Evolutionary conservation across 2,797 vertebrate genomes (phyloP).

Genomic region (Typhlichthys subterraneus): DNA sequence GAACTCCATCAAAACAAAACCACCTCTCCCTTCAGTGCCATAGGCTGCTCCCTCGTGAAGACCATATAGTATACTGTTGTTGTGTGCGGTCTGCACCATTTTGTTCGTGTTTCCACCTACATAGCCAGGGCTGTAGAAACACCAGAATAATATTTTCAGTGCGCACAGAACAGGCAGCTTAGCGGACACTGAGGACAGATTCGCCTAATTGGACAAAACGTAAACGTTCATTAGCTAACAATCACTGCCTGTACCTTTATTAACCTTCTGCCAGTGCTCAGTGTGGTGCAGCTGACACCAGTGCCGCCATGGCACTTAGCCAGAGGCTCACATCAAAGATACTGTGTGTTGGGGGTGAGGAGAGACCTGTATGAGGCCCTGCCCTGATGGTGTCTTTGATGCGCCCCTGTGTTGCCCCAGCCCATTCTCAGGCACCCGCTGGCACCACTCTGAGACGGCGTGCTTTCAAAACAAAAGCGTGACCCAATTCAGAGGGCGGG

Average conservation of each 20-base stretch:
- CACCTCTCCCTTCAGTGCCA: no score
- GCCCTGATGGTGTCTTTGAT: slow-evolving; percentile 69
- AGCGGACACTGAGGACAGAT: no score
- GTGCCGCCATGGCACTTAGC: slow-evolving; percentile 47
- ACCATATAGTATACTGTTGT: no score
- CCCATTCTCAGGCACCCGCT: slow-evolving; percentile 61
- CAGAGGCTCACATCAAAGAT: slow-evolving; percentile 59
- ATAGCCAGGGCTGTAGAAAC: no score
- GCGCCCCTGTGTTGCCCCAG: slow-evolving; percentile 53
- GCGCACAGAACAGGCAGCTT: no score
- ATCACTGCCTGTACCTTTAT: slow-evolving; percentile 33
- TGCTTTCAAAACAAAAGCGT: slow-evolving; percentile 58
- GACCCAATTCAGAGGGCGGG: slow-evolving; percentile 31
- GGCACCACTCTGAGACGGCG: slow-evolving; percentile 31
- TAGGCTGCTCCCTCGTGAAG: no score
- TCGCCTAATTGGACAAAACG: no score
- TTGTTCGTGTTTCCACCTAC: no score
- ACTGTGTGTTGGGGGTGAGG: slow-evolving; percentile 50
- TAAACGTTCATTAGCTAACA: no score
- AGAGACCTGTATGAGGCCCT: slow-evolving; percentile 56
- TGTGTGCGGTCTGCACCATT: no score
- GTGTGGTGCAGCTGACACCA: slow-evolving; percentile 55
- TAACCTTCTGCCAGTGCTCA: slow-evolving; percentile 33
- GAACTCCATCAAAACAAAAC: no score
- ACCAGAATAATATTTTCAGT: no score